Percentiles rank a stretch among this genome's conserved stretches.
Evolutionary conservation across 2,888 invertebrate species (phyloP).

Genomic region (Marronus borbonicus): DNA sequence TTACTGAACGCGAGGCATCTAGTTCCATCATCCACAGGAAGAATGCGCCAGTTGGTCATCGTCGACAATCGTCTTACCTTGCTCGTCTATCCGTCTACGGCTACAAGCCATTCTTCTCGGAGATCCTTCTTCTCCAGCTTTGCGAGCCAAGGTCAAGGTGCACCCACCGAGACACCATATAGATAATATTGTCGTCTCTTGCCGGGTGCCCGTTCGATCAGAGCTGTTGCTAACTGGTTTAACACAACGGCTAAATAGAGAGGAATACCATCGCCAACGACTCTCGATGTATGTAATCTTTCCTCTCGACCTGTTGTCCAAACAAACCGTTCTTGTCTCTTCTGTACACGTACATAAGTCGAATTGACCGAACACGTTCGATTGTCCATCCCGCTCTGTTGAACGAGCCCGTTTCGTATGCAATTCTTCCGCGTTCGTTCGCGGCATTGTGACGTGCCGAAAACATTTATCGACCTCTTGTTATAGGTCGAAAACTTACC

Average conservation of each 20-base stretch:
- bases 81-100: neutral
- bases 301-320: conserved; percentile 52
- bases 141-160: conserved; percentile 45
- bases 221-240: conserved; percentile 61
- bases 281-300: conserved; percentile 30
- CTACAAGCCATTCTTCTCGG: conserved; percentile 24
- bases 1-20: neutral
- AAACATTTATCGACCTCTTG: conserved; percentile 7
- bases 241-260: conserved; percentile 48
- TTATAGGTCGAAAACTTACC: neutral
- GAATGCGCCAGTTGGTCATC: conserved; percentile 39
- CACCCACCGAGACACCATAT: conserved; percentile 19
- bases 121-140: conserved; percentile 2
- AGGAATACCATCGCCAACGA: conserved; percentile 50
- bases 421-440: conserved; percentile 10
- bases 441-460: conserved; percentile 16
- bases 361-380: conserved; percentile 23
- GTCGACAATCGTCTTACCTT: conserved; percentile 17
- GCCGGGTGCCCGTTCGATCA: conserved; percentile 44
- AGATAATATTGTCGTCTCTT: conserved; percentile 35
- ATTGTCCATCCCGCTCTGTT: conserved; percentile 23
- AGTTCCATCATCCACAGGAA: conserved; percentile 38
- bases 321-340: conserved; percentile 33
- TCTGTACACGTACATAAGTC: neutral
- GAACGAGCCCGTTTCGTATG: neutral